Percentiles rank a stretch among this genome's conserved stretches.
Conservation (phyloP, 1,140 invertebrate species). For the Megalonaias nervosa region DNA sequence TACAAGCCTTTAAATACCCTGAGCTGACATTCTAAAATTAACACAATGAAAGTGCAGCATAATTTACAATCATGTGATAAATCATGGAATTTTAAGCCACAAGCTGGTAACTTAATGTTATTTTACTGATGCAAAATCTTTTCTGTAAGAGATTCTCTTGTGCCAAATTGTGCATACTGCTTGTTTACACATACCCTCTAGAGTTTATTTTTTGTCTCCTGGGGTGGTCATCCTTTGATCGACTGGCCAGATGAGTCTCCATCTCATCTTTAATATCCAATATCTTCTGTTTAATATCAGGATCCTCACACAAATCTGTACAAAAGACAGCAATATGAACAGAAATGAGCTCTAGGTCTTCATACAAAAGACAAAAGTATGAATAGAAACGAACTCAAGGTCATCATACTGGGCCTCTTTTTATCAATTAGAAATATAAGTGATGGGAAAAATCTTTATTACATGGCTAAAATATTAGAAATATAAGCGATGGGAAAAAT, state of each 20-base stretch:
- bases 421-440: background rate
- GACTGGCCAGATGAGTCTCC: slow-evolving; percentile 78
- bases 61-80: too few relatives aligned
- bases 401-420: background rate
- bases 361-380: background rate
- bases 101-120: too few relatives aligned
- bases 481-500: background rate
- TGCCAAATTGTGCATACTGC: too few relatives aligned
- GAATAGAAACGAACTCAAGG: background rate
- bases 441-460: background rate
- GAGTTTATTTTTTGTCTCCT: slow-evolving; percentile 68
- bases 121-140: too few relatives aligned
- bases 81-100: too few relatives aligned
- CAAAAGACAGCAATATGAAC: slow-evolving; percentile 8
- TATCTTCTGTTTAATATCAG: slow-evolving; percentile 92
- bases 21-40: too few relatives aligned
- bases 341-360: too few relatives aligned
- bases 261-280: slow-evolving; percentile 91
- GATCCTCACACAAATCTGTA: slow-evolving; percentile 95
- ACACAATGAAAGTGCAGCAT: too few relatives aligned
- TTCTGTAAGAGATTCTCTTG: too few relatives aligned
- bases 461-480: background rate
- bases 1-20: too few relatives aligned
- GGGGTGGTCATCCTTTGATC: slow-evolving; percentile 57
- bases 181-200: slow-evolving; percentile 59